Evolutionary conservation across 2,888 invertebrate genomes (phyloP).

Genomic region (Cheilosia impressa): DNA sequence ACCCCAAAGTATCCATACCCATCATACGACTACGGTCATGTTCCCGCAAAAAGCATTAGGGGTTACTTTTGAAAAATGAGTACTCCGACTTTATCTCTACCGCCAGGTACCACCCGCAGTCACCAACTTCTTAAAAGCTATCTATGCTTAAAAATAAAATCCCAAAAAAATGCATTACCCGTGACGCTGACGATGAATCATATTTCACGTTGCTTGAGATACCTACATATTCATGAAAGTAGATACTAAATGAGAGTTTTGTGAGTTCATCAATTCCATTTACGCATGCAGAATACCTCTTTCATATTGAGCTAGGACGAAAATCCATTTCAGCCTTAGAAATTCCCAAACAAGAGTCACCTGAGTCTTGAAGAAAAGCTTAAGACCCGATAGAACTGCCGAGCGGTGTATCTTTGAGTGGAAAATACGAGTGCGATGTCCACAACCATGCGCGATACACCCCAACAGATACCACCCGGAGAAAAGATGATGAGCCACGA

Average conservation of each 20-base stretch:
- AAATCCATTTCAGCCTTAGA: conserved; percentile 37
- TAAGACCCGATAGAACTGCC: neutral
- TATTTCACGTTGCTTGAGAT: conserved; percentile 2
- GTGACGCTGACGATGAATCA: conserved; percentile 29
- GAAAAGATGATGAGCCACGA: conserved; percentile 45
- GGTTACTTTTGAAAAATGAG: conserved; percentile 11
- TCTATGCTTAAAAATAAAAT: neutral
- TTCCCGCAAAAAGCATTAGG: neutral
- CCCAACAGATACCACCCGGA: conserved; percentile 27
- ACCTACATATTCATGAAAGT: neutral
- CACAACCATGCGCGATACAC: conserved; percentile 28
- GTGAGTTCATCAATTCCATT: conserved; percentile 51
- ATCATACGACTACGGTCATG: neutral
- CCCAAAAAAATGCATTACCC: neutral
- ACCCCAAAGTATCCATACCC: neutral
- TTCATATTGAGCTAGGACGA: conserved; percentile 53
- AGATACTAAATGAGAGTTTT: neutral
- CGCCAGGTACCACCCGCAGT: neutral
- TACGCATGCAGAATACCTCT: conserved; percentile 1
- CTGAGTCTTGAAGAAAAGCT: conserved; percentile 19
- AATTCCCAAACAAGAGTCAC: conserved; percentile 32
- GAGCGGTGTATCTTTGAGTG: neutral
- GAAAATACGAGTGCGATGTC: conserved; percentile 13
- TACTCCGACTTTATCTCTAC: neutral
- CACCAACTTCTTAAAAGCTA: neutral